Base-by-base conservation (phyloP, 2,113 vertebrate species). In the Salvelinus fontinalis region DNA sequence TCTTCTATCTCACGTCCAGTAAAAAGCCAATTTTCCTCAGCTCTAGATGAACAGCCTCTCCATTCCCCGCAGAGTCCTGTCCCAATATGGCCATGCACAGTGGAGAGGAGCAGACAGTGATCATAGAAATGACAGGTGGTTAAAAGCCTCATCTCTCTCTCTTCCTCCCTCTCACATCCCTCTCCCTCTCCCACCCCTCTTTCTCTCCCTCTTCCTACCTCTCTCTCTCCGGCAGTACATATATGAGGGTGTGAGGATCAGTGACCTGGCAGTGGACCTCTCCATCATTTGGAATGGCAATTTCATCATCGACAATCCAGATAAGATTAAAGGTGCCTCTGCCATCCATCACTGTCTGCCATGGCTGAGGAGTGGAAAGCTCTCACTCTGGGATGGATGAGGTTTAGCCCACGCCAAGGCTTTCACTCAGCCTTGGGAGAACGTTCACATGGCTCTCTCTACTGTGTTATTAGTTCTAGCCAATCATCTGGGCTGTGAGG, bases 251-350 rank as follows among this genome's bases (percentile, higher is more conserved):
- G 95, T 94, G 94, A 97, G 97, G 88, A 94, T 97, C 88, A 97
- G 96, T 91, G 95, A 96, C 90, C 84, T 99, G 79, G 93, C 96
- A 0, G 95, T 97, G 91, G 95, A 97, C 88, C 96, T 99, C 60
- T 96, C 97, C 0, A 97, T 99, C 80, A 95, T 98, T 31, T 99
- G 97, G 97, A 99, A 99, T 1, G 96, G 97, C 83, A 97, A 98
- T 85, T 99, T 99, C 71, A 94, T 98, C 85, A 99, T 99, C 2
- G 97, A 99, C 94, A 99, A 99, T 90, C 97, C 97, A 0, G 95
- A 97, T 87, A 91, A 95, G 81, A 93, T 98, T 92, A 96, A 97
- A 96, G 97, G 97, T 98, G 92, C 89, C 80, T 82, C 76, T 82
- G 72, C 81, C 76, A 82, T 89, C 85, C 85, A 84, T 92, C 87